Evolutionary conservation across 2,113 vertebrate genomes (phyloP).

Genomic region (Sinocyclocheilus grahami): DNA sequence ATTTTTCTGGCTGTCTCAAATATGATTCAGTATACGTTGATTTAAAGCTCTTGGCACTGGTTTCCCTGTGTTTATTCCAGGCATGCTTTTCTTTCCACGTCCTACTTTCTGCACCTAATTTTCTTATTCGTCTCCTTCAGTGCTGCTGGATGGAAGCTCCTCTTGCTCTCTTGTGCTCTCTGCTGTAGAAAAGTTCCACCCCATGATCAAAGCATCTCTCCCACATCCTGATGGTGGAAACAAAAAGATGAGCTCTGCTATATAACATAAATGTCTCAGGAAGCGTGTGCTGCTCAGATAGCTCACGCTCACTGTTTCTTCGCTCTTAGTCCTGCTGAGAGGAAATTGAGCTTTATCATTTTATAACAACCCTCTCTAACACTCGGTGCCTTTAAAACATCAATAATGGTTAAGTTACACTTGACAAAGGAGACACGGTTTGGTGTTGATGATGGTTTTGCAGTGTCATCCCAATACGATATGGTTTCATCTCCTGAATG

Average conservation of each 20-base stretch:
- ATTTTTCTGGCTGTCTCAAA: background rate
- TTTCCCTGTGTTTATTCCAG: conserved; percentile 33
- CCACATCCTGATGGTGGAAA: conserved; percentile 54
- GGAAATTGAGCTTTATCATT: conserved; percentile 25
- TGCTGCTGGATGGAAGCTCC: conserved; percentile 46
- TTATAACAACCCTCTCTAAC: conserved; percentile 3
- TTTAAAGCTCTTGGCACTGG: conserved; percentile 22
- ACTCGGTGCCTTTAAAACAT: background rate
- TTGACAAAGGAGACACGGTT: conserved; percentile 12
- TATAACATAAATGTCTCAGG: conserved; percentile 56
- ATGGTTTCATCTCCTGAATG: no score
- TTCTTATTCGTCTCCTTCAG: conserved; percentile 48
- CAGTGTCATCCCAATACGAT: background rate
- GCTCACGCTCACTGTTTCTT: background rate
- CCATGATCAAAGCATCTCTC: conserved; percentile 66
- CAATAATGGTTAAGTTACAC: conserved; percentile 37
- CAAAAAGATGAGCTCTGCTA: conserved; percentile 54
- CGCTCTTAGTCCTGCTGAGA: conserved; percentile 18
- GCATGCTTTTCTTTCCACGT: conserved; percentile 9
- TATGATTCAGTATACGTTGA: background rate
- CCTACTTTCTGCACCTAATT: conserved; percentile 50
- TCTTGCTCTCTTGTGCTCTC: conserved; percentile 52
- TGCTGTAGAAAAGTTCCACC: conserved; percentile 50
- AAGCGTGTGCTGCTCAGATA: conserved; percentile 19
- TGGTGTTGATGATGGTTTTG: background rate